These are phyloP conservation scores for Mongoloraphidia duomilia DNA, from an alignment of 2,888 invertebrate genomes.

Conservation along the genomic window DNA sequence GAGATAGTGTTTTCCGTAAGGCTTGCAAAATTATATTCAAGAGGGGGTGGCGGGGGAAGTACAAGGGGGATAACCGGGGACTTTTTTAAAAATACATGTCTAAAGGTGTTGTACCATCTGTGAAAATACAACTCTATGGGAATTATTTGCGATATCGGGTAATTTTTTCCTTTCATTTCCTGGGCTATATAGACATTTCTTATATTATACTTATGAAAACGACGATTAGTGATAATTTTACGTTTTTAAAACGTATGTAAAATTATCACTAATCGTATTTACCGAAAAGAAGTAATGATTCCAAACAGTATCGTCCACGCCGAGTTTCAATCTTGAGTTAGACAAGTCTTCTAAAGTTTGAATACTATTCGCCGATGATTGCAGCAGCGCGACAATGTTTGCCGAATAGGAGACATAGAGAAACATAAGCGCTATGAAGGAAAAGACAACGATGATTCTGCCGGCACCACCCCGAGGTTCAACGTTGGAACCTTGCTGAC, in stretches of 20 bases:
- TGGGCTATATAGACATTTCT: no score
- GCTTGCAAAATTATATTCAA: no score
- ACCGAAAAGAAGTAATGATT: constrained; percentile 48
- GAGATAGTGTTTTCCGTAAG: no score
- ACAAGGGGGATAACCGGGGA: no score
- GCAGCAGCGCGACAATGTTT: constrained; percentile 50
- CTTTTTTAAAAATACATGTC: no score
- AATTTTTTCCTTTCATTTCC: neutral
- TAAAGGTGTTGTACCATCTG: no score
- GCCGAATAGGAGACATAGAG: constrained; percentile 52
- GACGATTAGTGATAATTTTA: no score
- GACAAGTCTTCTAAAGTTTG: constrained; percentile 37
- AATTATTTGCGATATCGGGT: no score
- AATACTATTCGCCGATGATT: constrained; percentile 44
- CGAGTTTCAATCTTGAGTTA: constrained; percentile 42
- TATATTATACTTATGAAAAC: no score
- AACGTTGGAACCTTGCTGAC: constrained; percentile 32
- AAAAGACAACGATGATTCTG: constrained; percentile 24
- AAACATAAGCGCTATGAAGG: constrained; percentile 32
- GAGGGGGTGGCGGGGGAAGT: no score
- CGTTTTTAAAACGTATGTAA: neutral
- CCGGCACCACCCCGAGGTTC: constrained; percentile 33
- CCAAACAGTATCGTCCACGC: constrained; percentile 42
- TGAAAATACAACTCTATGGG: no score
- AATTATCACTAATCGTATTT: constrained; percentile 14